Evolutionary conservation across 2,888 invertebrate genomes (phyloP), one percentile per base, ranked within the genome.

Genomic region (Microdon myrmicae): DNA sequence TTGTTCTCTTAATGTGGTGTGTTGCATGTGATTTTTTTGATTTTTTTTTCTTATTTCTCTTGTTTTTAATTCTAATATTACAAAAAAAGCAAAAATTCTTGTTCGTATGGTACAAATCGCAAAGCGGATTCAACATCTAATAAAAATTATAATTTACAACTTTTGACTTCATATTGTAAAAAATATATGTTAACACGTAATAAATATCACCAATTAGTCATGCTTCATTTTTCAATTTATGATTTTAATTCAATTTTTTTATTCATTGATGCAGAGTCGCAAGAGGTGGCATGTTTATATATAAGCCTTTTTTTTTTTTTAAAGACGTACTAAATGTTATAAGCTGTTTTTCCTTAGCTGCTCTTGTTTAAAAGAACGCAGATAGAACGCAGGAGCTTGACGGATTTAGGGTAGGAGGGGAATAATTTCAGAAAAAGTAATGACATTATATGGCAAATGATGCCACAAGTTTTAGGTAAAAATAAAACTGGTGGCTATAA

Each of bases 131-230:
- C 51, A 58, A 64, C 64, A 56, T 56, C 41, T 56, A 41, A 51
- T 45, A 45, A 23, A 56, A 61, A 61, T 41, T 32, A 64, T 47
- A 58, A 51, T 53, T 56, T 51, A 58, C 51, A 45, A 41, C 39
- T 49, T 60, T 20, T 38, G 34, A 34, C 29, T 25, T 43, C 34
- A 19, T 19, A 41, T 31, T 43, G 16, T 19, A 35, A 31, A 35
- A 39, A 38, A 17, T 26, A 51, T 28, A 25, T n/a, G 51, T 58
- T 64, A 58, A 64, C 58, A 51, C 32, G 47, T 58, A 58, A 58
- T 64, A 64, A 58, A 64, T 64, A 64, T 64, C 64, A 64, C 64
- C 58, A 64, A 64, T 56, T 47, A 32, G 16, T 22, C 17, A 31
- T 54, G 38, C 53, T 28, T 48, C 37, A 25, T 39, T 17, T 55